Evolutionary conservation across 1,140 invertebrate species (phyloP).

Genomic region (Pogonus chalceus): DNA sequence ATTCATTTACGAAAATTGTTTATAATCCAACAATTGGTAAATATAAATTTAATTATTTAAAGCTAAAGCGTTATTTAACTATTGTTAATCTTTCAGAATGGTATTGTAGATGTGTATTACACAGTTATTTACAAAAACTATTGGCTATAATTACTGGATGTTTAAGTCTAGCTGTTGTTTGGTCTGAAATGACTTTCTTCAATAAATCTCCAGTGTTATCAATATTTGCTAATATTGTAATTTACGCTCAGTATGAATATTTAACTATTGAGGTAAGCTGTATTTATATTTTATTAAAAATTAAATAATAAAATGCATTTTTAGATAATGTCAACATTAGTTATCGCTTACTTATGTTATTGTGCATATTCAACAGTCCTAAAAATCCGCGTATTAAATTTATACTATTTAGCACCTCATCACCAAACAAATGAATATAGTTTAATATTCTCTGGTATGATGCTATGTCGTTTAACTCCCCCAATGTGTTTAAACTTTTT

Average conservation of each 20-base stretch:
- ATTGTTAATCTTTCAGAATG: conserved; percentile 57
- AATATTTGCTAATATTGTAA: conserved; percentile 84
- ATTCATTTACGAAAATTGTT: conserved; percentile 44
- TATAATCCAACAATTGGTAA: conserved; percentile 59
- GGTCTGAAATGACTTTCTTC: conserved; percentile 99
- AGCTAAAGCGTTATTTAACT: conserved; percentile 6
- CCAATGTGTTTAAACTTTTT: conserved; percentile 98
- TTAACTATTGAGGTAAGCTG: conserved; percentile 80
- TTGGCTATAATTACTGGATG: conserved; percentile 63
- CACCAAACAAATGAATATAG: conserved; percentile 99
- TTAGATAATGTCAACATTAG: conserved; percentile 73
- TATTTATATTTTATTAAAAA: too few species aligned
- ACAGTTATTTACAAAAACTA: conserved; percentile 61
- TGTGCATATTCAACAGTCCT: conserved; percentile 97
- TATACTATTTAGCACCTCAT: conserved; percentile 93
- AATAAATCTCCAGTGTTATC: conserved; percentile 82
- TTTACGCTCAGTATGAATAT: conserved; percentile 80
- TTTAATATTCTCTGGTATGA: conserved; percentile 95
- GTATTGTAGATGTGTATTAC: conserved; percentile 87
- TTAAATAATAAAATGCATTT: too few species aligned
- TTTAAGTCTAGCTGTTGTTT: conserved; percentile 85
- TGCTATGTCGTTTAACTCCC: conserved; percentile 92
- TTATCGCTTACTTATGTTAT: conserved; percentile 90
- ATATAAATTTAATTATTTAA: conserved; percentile 11
- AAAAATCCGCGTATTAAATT: conserved; percentile 90